Conservation (phyloP, 2,113 vertebrate species). For the Geococcyx californianus region DNA sequence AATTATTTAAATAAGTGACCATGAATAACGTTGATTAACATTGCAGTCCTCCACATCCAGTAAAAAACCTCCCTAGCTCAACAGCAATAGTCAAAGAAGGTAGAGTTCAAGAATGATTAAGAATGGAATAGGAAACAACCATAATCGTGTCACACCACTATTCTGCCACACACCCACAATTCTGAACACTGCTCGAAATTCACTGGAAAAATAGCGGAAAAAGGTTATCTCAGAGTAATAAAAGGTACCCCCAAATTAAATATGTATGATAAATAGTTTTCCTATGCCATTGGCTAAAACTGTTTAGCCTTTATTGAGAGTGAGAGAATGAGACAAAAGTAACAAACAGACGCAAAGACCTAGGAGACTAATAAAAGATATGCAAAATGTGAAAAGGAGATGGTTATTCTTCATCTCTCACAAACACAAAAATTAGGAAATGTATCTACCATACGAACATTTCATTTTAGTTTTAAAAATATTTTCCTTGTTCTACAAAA, state of each 20-base stretch:
- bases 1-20: neutral
- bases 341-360: neutral
- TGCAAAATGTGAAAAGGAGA: neutral
- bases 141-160: neutral
- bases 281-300: neutral
- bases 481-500: neutral
- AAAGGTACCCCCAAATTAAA: neutral
- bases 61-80: neutral
- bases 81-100: neutral
- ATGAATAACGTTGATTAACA: neutral
- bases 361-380: neutral
- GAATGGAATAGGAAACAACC: neutral
- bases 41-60: neutral
- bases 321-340: neutral
- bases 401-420: neutral
- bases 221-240: neutral
- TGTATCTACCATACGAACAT: neutral
- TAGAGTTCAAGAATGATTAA: neutral
- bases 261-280: neutral
- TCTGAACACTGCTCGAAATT: neutral
- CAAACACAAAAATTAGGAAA: neutral
- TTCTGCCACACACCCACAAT: neutral
- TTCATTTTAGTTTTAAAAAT: neutral
- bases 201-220: neutral
- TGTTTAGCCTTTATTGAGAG: neutral